Conservation (phyloP, 2,113 vertebrate genomes). For the Festucalex cinctus region DNA sequence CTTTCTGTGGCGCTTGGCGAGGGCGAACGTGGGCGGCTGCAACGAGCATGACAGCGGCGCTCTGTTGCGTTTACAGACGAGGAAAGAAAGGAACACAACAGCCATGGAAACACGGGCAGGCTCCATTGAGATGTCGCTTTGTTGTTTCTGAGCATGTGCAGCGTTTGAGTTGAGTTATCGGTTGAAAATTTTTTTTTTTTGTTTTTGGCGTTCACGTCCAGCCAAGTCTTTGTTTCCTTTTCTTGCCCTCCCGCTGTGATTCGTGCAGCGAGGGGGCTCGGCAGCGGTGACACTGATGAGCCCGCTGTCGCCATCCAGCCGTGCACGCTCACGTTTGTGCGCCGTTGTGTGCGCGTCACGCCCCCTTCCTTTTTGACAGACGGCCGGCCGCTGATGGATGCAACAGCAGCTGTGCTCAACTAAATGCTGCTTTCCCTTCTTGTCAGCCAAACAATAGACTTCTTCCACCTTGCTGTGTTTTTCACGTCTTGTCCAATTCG, state of each 20-base stretch:
- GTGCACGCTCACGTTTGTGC: slow-evolving; percentile 19
- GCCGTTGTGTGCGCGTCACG: slow-evolving; percentile 35
- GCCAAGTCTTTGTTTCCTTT: slow-evolving; percentile 37
- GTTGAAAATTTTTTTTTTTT: neutral
- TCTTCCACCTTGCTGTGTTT: slow-evolving; percentile 18
- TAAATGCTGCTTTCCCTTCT: slow-evolving; percentile 21
- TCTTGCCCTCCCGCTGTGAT: slow-evolving; percentile 49
- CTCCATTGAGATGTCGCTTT: slow-evolving; percentile 37
- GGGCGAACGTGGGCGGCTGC: slow-evolving; percentile 68
- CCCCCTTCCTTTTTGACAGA: slow-evolving; percentile 42
- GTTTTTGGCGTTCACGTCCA: slow-evolving; percentile 24
- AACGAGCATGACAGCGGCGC: slow-evolving; percentile 66
- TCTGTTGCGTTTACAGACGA: slow-evolving; percentile 63
- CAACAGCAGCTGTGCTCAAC: slow-evolving; percentile 41
- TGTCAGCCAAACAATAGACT: slow-evolving; percentile 15
- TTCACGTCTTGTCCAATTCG: slow-evolving; percentile 2
- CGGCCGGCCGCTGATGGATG: slow-evolving; percentile 44
- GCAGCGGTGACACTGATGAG: slow-evolving; percentile 58
- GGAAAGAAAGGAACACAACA: slow-evolving; percentile 56
- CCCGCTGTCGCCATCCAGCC: slow-evolving; percentile 47
- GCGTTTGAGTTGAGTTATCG: slow-evolving; percentile 25
- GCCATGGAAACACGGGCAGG: slow-evolving; percentile 47
- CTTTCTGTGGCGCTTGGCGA: slow-evolving; percentile 35
- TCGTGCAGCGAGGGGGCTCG: slow-evolving; percentile 43
- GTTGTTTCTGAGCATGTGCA: slow-evolving; percentile 23